These are phyloP conservation scores for Anthrax anthrax DNA, from an alignment of 2,888 invertebrate genomes.

Conservation along the genomic window DNA sequence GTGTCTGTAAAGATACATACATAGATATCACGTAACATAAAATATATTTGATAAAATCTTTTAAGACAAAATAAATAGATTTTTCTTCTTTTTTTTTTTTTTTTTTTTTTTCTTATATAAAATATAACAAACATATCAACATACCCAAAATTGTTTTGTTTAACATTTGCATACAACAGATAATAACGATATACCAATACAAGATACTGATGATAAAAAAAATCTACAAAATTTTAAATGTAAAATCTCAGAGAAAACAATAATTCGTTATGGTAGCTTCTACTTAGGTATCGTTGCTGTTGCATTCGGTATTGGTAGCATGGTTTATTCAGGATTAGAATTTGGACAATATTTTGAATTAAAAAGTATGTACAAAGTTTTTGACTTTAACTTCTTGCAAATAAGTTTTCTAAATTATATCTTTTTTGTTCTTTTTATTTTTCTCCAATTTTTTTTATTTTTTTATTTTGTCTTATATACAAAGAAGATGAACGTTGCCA, in stretches of 20 bases:
- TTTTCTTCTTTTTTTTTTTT: too few relatives aligned
- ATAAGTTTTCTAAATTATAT: background rate
- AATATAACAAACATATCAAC: too few relatives aligned
- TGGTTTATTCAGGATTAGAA: conserved; percentile 48
- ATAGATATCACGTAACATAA: background rate
- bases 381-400: too few relatives aligned
- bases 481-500: conserved; percentile 40
- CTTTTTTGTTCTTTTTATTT: background rate
- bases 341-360: conserved; percentile 55
- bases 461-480: background rate
- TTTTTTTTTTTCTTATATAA: background rate
- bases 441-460: background rate
- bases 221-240: too few relatives aligned
- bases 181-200: background rate
- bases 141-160: too few relatives aligned
- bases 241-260: conserved; percentile 4
- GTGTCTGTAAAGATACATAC: too few relatives aligned
- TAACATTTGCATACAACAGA: background rate
- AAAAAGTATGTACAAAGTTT: conserved; percentile 20
- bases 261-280: conserved; percentile 56
- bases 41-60: too few relatives aligned
- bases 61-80: too few relatives aligned
- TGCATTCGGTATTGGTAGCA: conserved; percentile 40
- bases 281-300: conserved; percentile 66
- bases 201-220: background rate